Evolutionary conservation across 2,113 vertebrate species (phyloP), one percentile per base, ranked within the genome.

Genomic region (Aythya baeri): DNA sequence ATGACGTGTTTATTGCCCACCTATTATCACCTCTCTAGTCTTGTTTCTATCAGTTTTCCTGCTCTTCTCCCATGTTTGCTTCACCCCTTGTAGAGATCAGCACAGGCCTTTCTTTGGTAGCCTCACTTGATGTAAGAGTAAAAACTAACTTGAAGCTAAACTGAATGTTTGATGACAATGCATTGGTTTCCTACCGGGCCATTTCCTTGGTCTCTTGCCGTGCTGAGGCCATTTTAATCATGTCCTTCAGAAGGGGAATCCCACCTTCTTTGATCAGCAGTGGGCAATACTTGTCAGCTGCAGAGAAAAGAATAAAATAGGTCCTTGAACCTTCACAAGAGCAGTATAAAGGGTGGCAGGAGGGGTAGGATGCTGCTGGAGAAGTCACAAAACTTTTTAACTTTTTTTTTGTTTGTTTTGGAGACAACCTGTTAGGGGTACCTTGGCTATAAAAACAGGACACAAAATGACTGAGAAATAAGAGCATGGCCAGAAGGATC

Each of bases 241-340:
- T 98, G 81, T 98, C 98, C 97, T 98, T 98, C 88, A 99, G 97
- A 44, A 99, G 98, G 34, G 93, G 96, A 43, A 99, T 97, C 36
- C 99, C 99, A 14, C 99, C 99, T 97, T 99, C 99, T 96, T 99
- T 99, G 94, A 99, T 99, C 96, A 99, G 98, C 96, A 99, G 97
- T 25, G 99, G 99, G 91, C 99, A 99, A 95, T 99, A 99, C 94
- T 99, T 99, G 97, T 98, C 98, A 7, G 99, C 99, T 99, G 95
- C 31, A 55, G 89, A 88, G 88, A 41, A 93, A 52, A 31, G 9
- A 89, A 78, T 25, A 36, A 67, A 78, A 44, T 31, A n/a, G 72
- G 76, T 66, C 72, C 41, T 38, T 58, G 78, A 93, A 62, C 66
- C 38, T 62, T 76, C 63, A 41, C 14, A 10, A 5, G 25, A 74